Base-by-base conservation (phyloP, 2,113 vertebrate species). In the Corythornis cristatus region DNA sequence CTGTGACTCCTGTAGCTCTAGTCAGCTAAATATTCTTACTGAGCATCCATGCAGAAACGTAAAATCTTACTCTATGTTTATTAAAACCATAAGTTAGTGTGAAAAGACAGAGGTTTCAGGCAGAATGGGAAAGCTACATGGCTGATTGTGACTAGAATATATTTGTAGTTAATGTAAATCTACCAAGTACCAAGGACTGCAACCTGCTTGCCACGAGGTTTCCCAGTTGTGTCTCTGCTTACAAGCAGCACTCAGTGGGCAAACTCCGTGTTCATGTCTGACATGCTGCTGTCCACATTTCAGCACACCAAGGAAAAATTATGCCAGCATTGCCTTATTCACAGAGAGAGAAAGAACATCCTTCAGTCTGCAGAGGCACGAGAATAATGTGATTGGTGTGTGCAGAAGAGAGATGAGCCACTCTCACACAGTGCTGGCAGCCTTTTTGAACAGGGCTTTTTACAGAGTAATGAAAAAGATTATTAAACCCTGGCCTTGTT, bases 51-150 rank as follows among this genome's bases (percentile, higher is more conserved):
- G 21, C 13, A 91, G 46, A 71, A 95, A 74, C 58, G 58, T 79
- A 88, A 95, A 53, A 81, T 58, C 60, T 94, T 79, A 13, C 29
- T 78, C 65, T 86, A 8, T 60, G 76, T 46, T 93, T 92, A 80
- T 89, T 95, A 88, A 94, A 94, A 64, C 75, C 42, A 37, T 65
- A 71, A 54, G 29, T 95, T 79, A 74, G n/a, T 92, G 50, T 64
- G 60, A 95, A 84, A 83, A 88, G n/a, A 83, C 21, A 89, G 72
- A 12, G n/a, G 37, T 85, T 93, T 90, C 18, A n/a, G 88, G 72
- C 62, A 83, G 56, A 90, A 61, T 67, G 54, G 54, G 37, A 75
- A 61, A 90, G 68, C 83, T 51, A 62, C 9, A 11, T 82, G 21
- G 67, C 18, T 80, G 65, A 91, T 62, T 82, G n/a, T 61, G 45